These are phyloP conservation scores for Ditylenchus weischeri DNA, from an alignment of 2,888 invertebrate genomes.

Conservation along the genomic window DNA sequence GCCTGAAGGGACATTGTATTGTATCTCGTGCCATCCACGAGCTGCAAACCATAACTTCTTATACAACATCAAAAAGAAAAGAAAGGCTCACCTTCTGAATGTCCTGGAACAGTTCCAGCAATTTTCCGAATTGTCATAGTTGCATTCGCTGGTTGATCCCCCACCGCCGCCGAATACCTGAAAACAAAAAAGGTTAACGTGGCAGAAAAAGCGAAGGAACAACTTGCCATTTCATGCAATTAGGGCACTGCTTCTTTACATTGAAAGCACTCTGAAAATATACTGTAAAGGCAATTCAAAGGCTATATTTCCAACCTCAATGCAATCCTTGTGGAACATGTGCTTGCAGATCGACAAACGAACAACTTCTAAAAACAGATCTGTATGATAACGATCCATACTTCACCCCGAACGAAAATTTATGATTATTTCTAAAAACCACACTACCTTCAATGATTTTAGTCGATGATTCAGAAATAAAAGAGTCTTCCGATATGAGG, in stretches of 20 bases:
- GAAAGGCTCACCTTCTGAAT: constrained; percentile 18
- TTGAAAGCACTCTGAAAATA: constrained; percentile 28
- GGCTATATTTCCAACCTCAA: constrained; percentile 23
- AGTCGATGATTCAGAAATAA: too few species aligned
- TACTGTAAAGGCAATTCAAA: not conserved
- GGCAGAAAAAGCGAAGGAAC: not conserved
- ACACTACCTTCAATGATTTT: too few species aligned
- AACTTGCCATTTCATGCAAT: constrained; percentile 32
- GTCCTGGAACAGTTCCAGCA: constrained; percentile 31
- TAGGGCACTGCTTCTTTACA: constrained; percentile 35
- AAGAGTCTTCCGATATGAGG: too few species aligned
- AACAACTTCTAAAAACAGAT: constrained; percentile 25
- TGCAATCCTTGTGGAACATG: constrained; percentile 39
- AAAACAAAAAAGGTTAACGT: too few species aligned
- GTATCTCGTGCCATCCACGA: constrained; percentile 34
- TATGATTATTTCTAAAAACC: too few species aligned
- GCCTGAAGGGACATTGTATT: constrained; percentile 35
- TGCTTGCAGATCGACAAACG: constrained; percentile 35
- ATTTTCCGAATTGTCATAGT: constrained; percentile 28
- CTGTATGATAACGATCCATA: too few species aligned
- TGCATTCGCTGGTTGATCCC: constrained; percentile 25
- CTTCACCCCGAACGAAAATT: too few species aligned
- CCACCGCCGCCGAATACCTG: constrained; percentile 20
- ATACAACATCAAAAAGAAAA: too few species aligned
- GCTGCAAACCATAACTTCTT: constrained; percentile 8